These are phyloP conservation scores for Drosophila funebris DNA, from an alignment of 1,140 invertebrate genomes.

Conservation along the genomic window DNA sequence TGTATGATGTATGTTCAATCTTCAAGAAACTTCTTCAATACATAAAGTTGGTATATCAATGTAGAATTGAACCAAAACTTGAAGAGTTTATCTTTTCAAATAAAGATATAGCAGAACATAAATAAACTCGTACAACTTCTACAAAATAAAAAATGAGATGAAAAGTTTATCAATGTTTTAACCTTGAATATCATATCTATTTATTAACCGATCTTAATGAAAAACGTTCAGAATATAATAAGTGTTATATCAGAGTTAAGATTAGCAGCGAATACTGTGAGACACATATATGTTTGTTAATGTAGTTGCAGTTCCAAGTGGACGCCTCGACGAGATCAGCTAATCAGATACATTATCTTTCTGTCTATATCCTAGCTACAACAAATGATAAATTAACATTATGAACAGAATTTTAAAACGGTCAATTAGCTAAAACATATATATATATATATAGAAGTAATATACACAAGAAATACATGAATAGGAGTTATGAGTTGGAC, in stretches of 20 bases:
- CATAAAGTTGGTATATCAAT: too few relatives aligned
- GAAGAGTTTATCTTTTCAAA: too few relatives aligned
- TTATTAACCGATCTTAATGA: slow-evolving; percentile 8
- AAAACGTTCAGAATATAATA: background rate
- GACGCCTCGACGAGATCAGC: background rate
- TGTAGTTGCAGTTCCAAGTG: background rate
- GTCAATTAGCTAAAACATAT: slow-evolving; percentile 8
- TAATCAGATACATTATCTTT: background rate
- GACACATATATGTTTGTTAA: background rate
- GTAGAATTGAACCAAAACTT: too few relatives aligned
- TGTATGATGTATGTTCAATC: too few relatives aligned
- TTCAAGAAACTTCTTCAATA: too few relatives aligned
- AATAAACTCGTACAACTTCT: background rate
- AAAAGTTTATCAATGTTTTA: background rate
- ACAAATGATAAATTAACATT: background rate
- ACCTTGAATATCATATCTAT: background rate
- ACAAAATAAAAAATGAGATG: background rate
- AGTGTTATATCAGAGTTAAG: background rate
- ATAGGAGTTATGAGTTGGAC: slow-evolving; percentile 18
- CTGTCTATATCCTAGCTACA: background rate
- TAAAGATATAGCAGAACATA: background rate
- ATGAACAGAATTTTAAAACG: slow-evolving; percentile 17
- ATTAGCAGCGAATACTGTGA: slow-evolving; percentile 1
- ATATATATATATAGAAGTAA: slow-evolving; percentile 22
- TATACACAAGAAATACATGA: slow-evolving; percentile 28